Evolutionary conservation across 2,888 invertebrate genomes (phyloP).

Genomic region (Mellilla xanthometata): DNA sequence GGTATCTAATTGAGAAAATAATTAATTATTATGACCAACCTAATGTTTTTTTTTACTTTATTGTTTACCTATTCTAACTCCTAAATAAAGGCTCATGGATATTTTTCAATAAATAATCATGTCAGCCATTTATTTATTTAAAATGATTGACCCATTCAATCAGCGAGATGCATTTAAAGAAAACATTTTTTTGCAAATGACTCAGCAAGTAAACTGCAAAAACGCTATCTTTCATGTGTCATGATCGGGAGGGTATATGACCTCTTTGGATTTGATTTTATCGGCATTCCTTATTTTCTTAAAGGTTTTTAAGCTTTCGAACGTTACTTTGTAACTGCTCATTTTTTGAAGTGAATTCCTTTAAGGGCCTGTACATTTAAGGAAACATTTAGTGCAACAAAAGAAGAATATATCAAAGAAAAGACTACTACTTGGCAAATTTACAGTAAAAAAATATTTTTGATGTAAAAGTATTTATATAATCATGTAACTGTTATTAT

Average conservation of each 20-base stretch:
- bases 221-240: conserved; percentile 32
- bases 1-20: no score
- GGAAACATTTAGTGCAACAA: background rate
- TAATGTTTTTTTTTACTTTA: no score
- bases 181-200: conserved; percentile 5
- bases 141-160: conserved; percentile 17
- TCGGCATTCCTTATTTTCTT: conserved; percentile 35
- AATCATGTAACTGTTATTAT: no score
- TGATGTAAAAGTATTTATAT: no score
- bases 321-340: conserved; percentile 21
- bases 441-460: no score
- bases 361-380: no score
- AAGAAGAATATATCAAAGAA: no score
- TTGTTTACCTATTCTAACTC: no score
- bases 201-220: conserved; percentile 1
- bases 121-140: no score
- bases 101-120: conserved; percentile 7
- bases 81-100: no score
- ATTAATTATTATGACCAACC: no score
- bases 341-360: background rate
- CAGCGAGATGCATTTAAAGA: conserved; percentile 13
- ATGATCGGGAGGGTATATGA: conserved; percentile 28
- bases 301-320: conserved; percentile 28
- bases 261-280: conserved; percentile 38
- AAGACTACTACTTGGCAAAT: no score